Evolutionary conservation across 2,113 vertebrate species (phyloP).

Genomic region (Chaenocephalus aceratus): DNA sequence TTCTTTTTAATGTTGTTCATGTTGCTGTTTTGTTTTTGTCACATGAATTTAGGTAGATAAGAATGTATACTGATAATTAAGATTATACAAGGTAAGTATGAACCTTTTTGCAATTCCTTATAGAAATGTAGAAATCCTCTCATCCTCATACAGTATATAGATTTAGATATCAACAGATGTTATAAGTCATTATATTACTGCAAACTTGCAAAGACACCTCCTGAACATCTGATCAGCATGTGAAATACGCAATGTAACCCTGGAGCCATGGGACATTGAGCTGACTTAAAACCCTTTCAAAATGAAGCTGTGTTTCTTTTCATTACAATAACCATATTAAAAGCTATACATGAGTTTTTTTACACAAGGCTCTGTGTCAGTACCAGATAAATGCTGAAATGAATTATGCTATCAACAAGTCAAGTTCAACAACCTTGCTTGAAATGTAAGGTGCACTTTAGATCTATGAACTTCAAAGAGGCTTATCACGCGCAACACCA

Average conservation of each 20-base stretch:
- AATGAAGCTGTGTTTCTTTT: background rate
- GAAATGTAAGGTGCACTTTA: conserved; percentile 58
- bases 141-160: background rate
- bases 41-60: no score
- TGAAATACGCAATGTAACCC: background rate
- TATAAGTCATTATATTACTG: background rate
- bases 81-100: no score
- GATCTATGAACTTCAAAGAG: conserved; percentile 64
- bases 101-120: background rate
- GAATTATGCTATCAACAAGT: conserved; percentile 9
- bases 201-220: background rate
- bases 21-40: no score
- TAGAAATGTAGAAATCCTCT: background rate
- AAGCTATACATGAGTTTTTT: background rate
- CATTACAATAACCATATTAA: background rate
- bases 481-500: conserved; percentile 52
- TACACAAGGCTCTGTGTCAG: conserved; percentile 14
- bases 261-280: background rate
- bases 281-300: background rate
- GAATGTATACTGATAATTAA: no score
- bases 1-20: background rate
- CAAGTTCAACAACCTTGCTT: conserved; percentile 38
- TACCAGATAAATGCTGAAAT: conserved; percentile 24
- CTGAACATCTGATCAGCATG: background rate
- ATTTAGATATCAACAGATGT: background rate